Conservation (phyloP, 2,113 vertebrate genomes). For the Phaethon lepturus region DNA sequence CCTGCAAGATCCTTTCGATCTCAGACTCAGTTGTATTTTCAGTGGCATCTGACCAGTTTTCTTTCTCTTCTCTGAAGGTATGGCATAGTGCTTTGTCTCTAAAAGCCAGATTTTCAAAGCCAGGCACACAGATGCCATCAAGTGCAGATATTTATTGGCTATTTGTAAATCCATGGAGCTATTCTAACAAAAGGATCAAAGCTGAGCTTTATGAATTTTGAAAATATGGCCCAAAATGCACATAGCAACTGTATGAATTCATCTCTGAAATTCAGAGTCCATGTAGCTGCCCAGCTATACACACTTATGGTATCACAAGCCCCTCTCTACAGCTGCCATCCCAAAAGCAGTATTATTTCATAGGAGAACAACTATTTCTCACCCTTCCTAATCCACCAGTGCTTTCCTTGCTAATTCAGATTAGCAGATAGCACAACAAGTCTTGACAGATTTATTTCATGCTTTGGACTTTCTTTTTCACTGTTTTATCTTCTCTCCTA, state of each 20-base stretch:
- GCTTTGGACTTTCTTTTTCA: neutral
- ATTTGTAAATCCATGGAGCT: neutral
- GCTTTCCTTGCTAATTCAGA: neutral
- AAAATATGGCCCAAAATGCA: neutral
- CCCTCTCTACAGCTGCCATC: neutral
- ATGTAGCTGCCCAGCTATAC: neutral
- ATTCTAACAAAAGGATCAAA: neutral
- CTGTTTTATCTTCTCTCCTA: neutral
- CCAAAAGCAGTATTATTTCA: neutral
- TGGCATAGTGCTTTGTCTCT: neutral
- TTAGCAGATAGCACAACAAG: neutral
- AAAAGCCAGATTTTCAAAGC: neutral
- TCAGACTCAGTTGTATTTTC: neutral
- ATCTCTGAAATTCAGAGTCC: neutral
- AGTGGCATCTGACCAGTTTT: neutral
- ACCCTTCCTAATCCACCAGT: neutral
- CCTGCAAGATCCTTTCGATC: neutral
- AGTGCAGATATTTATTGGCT: neutral
- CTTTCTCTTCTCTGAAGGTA: neutral
- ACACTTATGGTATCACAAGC: neutral
- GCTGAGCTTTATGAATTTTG: neutral
- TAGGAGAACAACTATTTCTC: neutral
- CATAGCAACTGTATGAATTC: neutral
- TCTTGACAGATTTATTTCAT: neutral
- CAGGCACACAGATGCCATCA: rapidly evolving